Evolutionary conservation across 2,888 invertebrate genomes (phyloP), one percentile per base, ranked within the genome.

Genomic region (Leucophenga montana): DNA sequence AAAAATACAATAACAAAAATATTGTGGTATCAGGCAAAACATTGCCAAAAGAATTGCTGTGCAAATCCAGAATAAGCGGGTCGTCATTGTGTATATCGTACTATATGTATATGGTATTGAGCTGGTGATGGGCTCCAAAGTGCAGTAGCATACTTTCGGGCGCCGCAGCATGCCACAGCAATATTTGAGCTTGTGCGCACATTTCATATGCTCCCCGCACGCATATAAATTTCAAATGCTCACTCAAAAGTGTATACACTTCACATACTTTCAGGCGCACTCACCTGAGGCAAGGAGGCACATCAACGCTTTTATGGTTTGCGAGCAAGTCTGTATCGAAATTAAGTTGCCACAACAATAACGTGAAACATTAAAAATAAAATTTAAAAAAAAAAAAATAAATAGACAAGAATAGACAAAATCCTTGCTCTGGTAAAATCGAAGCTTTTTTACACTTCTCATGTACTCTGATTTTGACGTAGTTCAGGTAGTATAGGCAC

Each of bases 41-140:
- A 78, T 82, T 80, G 81, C 82, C 39, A 79, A 75, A 83, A 81
- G 50, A 74, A 83, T 72, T 77, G 80, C 66, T 59, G 74, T 77
- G 77, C 74, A 64, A 81, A 68, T 68, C 68, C 64, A 68, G 54
- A 76, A 83, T 80, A 80, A 74, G 76, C 74, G 71, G 20, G 62
- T 64, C 20, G 39, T 39, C 8, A 8, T 39, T 11, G 33, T 33
- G 8, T 8, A n/a, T n/a, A n/a, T 33, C 33, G 33, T 33, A 33
- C 33, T 33, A 33, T 8, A 33, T 3, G 4, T 33, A 33, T 33
- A 33, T 33, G 3, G 33, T 33, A 5, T 33, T 5, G 33, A 5
- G 8, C 8, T 33, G 33, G 33, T 33, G 33, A 33, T 5, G 3
- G 33, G 33, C 33, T 33, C 33, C 8, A 11, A 39, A 39, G 39